Evolutionary conservation across 2,113 vertebrate species (phyloP).

Genomic region (Corythornis vintsioides): DNA sequence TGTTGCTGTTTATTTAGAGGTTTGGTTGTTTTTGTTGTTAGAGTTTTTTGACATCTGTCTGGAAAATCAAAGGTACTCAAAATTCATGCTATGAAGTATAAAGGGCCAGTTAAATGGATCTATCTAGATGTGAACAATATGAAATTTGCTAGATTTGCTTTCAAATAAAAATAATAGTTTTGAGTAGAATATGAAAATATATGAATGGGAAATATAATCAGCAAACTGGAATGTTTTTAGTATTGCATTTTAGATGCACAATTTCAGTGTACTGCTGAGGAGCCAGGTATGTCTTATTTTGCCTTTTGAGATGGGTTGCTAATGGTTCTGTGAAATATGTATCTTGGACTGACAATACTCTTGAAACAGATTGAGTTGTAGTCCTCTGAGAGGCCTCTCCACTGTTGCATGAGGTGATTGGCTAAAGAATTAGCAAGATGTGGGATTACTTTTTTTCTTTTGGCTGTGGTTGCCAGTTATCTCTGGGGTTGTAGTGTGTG

Average conservation of each 20-base stretch:
- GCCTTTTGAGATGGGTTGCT: neutral
- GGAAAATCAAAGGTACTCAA: neutral
- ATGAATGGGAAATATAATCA: neutral
- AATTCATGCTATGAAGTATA: neutral
- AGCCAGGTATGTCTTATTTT: neutral
- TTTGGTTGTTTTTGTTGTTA: neutral
- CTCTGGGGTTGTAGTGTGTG: conserved; percentile 74
- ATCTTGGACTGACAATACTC: conserved; percentile 10
- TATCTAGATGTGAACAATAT: neutral
- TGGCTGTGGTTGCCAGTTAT: conserved; percentile 73
- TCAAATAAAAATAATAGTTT: neutral
- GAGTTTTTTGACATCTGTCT: neutral
- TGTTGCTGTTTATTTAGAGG: too few species aligned
- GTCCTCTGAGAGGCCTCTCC: conserved; percentile 44
- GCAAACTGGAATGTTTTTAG: neutral
- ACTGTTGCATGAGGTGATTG: conserved; percentile 75
- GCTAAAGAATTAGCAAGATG: conserved; percentile 78
- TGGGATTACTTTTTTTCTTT: conserved; percentile 76
- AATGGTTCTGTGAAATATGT: conserved; percentile 36
- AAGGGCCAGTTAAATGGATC: neutral
- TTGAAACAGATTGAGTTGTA: conserved; percentile 72
- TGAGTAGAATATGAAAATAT: neutral
- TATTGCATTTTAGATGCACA: neutral
- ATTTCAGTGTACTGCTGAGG: neutral
- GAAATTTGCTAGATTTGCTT: neutral